Evolutionary conservation across 2,797 vertebrate species (phyloP).

Genomic region (Selene dorsalis): DNA sequence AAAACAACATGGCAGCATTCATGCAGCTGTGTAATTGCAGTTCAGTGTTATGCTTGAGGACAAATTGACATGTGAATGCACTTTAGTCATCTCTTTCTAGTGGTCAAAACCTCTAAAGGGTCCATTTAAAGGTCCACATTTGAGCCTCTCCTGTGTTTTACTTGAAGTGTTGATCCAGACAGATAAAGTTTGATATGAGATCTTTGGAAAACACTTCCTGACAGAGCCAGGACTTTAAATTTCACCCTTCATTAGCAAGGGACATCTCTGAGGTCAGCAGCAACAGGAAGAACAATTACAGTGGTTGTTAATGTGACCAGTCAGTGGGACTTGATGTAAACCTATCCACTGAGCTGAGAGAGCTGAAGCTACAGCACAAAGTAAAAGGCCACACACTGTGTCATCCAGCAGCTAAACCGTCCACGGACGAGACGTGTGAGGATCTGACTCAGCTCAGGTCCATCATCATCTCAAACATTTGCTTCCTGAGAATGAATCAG

Average conservation of each 20-base stretch:
- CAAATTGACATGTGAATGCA: not conserved
- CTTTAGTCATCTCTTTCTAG: not conserved
- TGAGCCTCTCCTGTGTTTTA: no score
- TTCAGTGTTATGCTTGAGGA: not conserved
- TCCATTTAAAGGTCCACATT: no score
- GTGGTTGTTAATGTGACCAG: not conserved
- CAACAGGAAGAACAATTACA: not conserved
- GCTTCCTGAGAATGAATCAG: not conserved
- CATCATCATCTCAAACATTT: not conserved
- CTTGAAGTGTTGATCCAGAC: no score
- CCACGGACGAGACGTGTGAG: not conserved
- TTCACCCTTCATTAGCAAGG: not conserved
- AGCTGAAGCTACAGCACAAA: not conserved
- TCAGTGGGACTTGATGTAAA: not conserved
- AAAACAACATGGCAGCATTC: not conserved
- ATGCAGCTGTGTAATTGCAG: not conserved
- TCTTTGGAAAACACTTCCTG: not conserved
- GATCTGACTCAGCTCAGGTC: slow-evolving; percentile 2
- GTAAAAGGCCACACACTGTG: not conserved
- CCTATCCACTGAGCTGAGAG: not conserved
- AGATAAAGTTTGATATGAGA: not conserved
- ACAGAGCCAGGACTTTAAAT: not conserved
- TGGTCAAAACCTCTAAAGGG: not conserved
- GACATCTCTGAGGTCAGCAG: not conserved
- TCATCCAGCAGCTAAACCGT: not conserved